Percentiles rank a stretch among this genome's conserved stretches.
phyloP scores from a whole-genome alignment of 2,113 vertebrate species.

The Micromys minutus region DNA sequence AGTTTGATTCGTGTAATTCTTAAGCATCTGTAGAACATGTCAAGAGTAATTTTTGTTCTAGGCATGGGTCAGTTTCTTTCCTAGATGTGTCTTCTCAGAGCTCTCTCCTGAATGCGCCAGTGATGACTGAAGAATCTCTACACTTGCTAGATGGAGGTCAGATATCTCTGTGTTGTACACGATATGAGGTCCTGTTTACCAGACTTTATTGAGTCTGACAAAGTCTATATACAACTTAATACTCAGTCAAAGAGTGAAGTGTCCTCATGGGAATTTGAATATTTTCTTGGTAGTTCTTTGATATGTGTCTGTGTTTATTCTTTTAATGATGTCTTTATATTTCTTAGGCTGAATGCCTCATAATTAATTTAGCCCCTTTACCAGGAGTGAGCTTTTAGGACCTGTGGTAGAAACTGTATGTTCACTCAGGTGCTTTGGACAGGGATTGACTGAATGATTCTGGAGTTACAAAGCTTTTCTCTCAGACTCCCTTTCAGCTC shows the following conservation, averaged over 20 bases:
- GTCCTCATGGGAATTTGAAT: not conserved
- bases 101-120: not conserved
- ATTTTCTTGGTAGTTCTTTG: not conserved
- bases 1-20: not conserved
- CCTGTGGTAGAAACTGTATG: not conserved
- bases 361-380: not conserved
- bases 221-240: not conserved
- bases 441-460: not conserved
- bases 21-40: not conserved
- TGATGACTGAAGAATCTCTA: not conserved
- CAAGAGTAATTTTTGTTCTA: not conserved
- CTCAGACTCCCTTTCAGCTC: not conserved
- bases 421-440: not conserved
- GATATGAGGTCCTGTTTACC: not conserved
- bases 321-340: conserved; percentile 7
- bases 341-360: not conserved
- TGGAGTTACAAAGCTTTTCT: not conserved
- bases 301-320: not conserved
- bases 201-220: not conserved
- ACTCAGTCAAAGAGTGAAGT: not conserved
- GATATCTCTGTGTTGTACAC: not conserved
- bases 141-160: not conserved
- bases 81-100: not conserved
- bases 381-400: not conserved
- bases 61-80: not conserved